Evolutionary conservation across 2,113 vertebrate species (phyloP).

Genomic region (Helogale parvula): DNA sequence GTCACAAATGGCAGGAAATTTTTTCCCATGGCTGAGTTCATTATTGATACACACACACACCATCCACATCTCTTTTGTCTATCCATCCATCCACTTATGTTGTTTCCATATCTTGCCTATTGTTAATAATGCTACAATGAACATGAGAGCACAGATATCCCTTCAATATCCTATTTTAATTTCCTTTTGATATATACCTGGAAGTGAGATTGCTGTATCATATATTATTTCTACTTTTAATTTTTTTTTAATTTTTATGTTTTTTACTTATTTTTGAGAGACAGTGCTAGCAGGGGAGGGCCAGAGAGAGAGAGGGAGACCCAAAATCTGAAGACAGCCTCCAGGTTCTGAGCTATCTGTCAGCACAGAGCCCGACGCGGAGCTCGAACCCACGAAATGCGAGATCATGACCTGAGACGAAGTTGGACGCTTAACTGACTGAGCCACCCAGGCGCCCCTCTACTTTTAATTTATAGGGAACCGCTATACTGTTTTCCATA

Average conservation of each 20-base stretch:
- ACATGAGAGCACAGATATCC: neutral
- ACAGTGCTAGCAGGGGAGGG: too few relatives aligned
- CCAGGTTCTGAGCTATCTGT: too few relatives aligned
- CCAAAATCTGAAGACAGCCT: too few relatives aligned
- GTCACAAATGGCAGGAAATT: neutral
- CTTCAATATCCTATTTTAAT: neutral
- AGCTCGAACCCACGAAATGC: too few relatives aligned
- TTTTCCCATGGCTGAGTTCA: neutral
- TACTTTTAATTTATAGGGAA: neutral
- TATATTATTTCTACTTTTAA: neutral
- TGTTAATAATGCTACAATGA: neutral
- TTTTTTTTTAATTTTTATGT: neutral
- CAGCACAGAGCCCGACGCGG: too few relatives aligned
- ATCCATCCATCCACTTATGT: neutral
- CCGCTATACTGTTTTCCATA: neutral
- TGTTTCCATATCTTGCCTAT: neutral
- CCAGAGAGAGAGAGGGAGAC: too few relatives aligned
- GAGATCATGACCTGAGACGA: too few relatives aligned
- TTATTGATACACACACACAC: neutral
- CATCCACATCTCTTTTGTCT: too few relatives aligned
- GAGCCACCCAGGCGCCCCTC: too few relatives aligned
- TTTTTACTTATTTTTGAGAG: too few relatives aligned
- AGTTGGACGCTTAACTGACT: too few relatives aligned
- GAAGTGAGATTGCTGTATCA: neutral
- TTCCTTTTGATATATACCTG: neutral